A percentile compares a stretch with the other conserved stretches of the same genome.
phyloP scores from a whole-genome alignment of 2,888 invertebrate species.

The Cheilosia vulpina region DNA sequence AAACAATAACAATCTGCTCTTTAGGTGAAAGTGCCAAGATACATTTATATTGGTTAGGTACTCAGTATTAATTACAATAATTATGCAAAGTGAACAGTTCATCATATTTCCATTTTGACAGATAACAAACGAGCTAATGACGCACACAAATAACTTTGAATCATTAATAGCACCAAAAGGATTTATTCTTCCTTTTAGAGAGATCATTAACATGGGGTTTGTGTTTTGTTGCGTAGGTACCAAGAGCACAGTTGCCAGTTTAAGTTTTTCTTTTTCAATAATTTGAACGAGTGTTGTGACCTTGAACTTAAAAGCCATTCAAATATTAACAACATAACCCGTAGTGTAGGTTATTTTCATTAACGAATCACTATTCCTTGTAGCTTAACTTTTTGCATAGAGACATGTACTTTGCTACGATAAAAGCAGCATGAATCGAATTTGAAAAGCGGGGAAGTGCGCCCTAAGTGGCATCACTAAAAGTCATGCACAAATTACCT shows the following conservation, averaged over 20 bases:
- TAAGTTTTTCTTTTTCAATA: neutral
- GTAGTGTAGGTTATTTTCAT: neutral
- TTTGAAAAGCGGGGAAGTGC: too few species aligned
- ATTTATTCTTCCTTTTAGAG: neutral
- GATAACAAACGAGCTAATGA: neutral
- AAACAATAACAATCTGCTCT: conserved; percentile 27
- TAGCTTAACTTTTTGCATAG: too few species aligned
- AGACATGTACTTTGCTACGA: too few species aligned
- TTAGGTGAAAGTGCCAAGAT: neutral
- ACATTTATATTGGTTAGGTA: too few species aligned
- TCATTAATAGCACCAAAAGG: neutral
- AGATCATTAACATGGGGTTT: neutral
- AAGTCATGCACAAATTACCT: too few species aligned
- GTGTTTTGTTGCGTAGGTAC: neutral
- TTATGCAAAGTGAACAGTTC: conserved; percentile 9
- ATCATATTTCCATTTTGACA: neutral
- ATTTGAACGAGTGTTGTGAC: neutral
- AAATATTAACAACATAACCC: neutral
- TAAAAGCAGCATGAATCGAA: too few species aligned
- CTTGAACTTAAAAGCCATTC: neutral
- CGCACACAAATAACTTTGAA: neutral
- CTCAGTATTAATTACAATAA: neutral
- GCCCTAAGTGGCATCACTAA: too few species aligned
- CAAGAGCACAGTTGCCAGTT: neutral
- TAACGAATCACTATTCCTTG: too few species aligned